Evolutionary conservation across 2,888 invertebrate genomes (phyloP).

Genomic region (Trichopria drosophilae): DNA sequence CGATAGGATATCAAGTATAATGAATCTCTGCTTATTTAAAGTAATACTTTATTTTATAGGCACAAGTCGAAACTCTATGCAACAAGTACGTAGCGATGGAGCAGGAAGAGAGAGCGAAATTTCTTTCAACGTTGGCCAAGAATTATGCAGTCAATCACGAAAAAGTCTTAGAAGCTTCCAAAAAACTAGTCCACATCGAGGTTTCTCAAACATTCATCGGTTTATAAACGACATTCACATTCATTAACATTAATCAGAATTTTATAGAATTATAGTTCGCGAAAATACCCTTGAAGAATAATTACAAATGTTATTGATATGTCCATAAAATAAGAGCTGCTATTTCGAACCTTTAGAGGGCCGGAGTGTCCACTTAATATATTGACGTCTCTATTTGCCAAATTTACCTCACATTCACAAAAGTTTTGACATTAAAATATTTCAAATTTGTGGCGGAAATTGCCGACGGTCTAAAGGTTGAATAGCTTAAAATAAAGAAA

Average conservation of each 20-base stretch:
- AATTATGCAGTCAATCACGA: conserved; percentile 58
- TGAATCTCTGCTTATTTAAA: not conserved
- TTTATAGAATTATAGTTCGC: not conserved
- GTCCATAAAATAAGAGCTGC: too few species aligned
- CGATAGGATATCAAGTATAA: not conserved
- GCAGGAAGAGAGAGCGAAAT: conserved; percentile 50
- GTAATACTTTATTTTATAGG: conserved; percentile 46
- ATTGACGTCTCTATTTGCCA: too few species aligned
- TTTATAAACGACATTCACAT: too few species aligned
- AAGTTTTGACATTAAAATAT: too few species aligned
- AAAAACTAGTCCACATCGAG: conserved; percentile 48
- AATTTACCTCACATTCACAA: too few species aligned
- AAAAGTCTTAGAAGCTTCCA: conserved; percentile 52
- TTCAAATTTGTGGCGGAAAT: too few species aligned
- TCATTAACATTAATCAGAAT: too few species aligned
- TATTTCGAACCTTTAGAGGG: too few species aligned
- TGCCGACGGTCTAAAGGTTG: too few species aligned
- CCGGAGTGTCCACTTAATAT: too few species aligned
- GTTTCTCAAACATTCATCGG: conserved; percentile 39
- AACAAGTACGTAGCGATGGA: conserved; percentile 47
- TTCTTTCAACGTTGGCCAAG: conserved; percentile 56
- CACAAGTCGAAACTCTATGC: conserved; percentile 54
- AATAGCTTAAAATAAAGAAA: too few species aligned
- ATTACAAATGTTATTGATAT: too few species aligned
- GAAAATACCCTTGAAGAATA: not conserved